A percentile compares a stretch with the other conserved stretches of the same genome.
Evolutionary conservation across 2,888 invertebrate species (phyloP).

Genomic region (Eurois occulta): DNA sequence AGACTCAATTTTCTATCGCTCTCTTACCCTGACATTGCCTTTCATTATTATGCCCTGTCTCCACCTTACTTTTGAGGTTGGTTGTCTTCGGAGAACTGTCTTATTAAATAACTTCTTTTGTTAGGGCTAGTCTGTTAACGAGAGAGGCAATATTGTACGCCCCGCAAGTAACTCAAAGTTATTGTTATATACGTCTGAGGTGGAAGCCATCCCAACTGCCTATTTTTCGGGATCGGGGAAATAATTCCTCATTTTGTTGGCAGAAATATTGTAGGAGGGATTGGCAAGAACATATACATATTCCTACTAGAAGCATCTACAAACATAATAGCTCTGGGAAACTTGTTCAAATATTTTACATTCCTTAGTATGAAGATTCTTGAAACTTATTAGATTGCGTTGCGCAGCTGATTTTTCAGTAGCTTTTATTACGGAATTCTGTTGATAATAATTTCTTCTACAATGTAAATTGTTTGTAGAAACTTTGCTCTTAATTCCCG

Average conservation of each 20-base stretch:
- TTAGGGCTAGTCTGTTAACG: constrained; percentile 12
- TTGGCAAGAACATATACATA: constrained; percentile 3
- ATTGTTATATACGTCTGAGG: constrained; percentile 64
- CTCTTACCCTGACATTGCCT: background rate
- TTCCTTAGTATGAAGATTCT: background rate
- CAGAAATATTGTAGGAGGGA: constrained; percentile 38
- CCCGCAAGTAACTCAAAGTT: constrained; percentile 65
- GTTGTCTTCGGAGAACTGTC: constrained; percentile 3
- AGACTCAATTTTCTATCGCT: constrained; percentile 18
- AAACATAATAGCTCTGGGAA: background rate
- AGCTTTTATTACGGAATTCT: background rate
- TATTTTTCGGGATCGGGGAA: constrained; percentile 48
- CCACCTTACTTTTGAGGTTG: background rate
- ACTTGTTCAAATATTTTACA: background rate
- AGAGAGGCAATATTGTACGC: constrained; percentile 29
- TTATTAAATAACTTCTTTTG: constrained; percentile 20
- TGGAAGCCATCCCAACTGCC: constrained; percentile 60
- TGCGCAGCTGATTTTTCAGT: background rate
- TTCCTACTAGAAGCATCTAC: constrained; percentile 11
- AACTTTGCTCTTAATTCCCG: constrained; percentile 11
- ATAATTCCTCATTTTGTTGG: constrained; percentile 54
- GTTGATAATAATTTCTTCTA: background rate
- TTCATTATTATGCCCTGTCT: constrained; percentile 3
- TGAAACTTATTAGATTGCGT: background rate
- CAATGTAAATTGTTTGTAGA: constrained; percentile 5